These are phyloP conservation scores for Alligator sinensis DNA, from an alignment of 2,113 vertebrate genomes.

Conservation along the genomic window DNA sequence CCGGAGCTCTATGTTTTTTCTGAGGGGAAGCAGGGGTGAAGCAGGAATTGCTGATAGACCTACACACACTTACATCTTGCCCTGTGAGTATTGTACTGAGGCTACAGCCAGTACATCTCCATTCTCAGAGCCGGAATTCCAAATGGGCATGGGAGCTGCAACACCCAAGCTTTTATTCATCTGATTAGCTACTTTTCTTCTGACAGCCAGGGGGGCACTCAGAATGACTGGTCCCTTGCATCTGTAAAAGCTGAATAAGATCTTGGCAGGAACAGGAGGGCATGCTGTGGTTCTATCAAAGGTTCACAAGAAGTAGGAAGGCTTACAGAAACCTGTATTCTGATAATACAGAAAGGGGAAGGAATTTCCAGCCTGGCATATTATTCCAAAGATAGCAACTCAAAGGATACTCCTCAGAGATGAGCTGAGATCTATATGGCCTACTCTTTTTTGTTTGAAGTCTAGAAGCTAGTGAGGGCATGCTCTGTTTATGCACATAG, in stretches of 20 bases:
- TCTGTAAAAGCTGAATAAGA: conserved; percentile 58
- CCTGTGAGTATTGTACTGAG: background rate
- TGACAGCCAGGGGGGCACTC: conserved; percentile 50
- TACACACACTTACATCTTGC: background rate
- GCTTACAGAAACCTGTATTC: background rate
- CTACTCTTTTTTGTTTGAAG: background rate
- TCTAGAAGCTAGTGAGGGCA: background rate
- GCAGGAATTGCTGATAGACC: accelerated
- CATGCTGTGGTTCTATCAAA: conserved; percentile 30
- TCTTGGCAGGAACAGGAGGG: conserved; percentile 56
- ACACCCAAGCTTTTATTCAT: background rate
- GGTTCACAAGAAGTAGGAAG: background rate
- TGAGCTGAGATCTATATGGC: accelerated
- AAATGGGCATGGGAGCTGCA: conserved; percentile 4
- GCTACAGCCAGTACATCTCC: background rate
- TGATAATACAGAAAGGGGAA: background rate
- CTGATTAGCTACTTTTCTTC: conserved; percentile 49
- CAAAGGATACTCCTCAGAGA: background rate
- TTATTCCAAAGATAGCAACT: background rate
- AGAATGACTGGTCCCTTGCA: conserved; percentile 32
- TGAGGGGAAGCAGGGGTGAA: background rate
- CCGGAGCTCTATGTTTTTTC: accelerated
- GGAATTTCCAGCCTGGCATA: conserved; percentile 16
- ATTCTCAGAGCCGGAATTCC: background rate
- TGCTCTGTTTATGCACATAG: background rate